Percentiles rank a stretch among this genome's conserved stretches.
phyloP scores from a whole-genome alignment of 2,888 invertebrate genomes.

The Cantharis rustica region DNA sequence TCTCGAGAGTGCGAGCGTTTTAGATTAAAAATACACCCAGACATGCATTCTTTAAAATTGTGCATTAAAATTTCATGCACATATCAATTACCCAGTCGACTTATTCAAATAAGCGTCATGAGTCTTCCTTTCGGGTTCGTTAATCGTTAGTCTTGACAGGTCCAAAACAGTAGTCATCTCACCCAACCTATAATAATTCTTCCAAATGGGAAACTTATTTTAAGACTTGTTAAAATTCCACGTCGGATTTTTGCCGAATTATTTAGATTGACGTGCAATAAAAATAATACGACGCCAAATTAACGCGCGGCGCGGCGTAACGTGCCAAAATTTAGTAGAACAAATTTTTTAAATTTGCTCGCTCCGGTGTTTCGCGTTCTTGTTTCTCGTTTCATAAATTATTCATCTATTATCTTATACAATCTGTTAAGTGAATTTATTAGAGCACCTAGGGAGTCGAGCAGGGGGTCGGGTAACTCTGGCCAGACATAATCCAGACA shows the following conservation, averaged over 20 bases:
- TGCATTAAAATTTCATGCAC: not conserved
- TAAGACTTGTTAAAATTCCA: slow-evolving; percentile 4
- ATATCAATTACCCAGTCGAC: not conserved
- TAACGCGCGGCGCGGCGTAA: not conserved
- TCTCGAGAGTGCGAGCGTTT: not conserved
- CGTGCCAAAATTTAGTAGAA: not conserved
- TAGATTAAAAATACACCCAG: not conserved
- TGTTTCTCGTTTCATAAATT: not conserved
- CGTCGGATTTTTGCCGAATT: not conserved
- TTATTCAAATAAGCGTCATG: not conserved
- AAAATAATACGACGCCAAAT: not conserved
- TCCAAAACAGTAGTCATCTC: not conserved
- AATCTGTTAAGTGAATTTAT: not conserved
- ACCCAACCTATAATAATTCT: not conserved
- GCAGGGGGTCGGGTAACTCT: not conserved
- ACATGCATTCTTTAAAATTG: not conserved
- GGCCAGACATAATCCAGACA: not conserved
- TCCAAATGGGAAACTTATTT: not conserved
- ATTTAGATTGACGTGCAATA: not conserved
- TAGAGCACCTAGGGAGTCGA: not conserved
- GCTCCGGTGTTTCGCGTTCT: not conserved
- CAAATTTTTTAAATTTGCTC: not conserved
- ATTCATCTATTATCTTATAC: not conserved
- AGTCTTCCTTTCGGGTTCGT: not conserved
- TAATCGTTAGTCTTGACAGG: not conserved